These are phyloP conservation scores for Falco naumanni DNA, from an alignment of 2,797 vertebrate species.

Conservation along the genomic window DNA sequence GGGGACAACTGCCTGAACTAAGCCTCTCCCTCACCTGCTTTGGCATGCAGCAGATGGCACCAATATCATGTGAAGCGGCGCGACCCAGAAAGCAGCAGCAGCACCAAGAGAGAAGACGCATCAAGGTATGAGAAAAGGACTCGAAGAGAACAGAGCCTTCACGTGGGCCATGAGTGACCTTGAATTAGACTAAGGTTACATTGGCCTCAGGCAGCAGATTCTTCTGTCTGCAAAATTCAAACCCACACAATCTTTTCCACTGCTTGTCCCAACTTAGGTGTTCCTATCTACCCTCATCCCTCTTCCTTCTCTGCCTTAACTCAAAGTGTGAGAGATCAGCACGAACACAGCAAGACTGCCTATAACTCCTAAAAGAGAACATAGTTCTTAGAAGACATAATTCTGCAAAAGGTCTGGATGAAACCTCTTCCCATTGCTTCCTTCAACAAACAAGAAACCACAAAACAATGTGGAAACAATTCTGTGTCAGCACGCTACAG, in stretches of 20 bases:
- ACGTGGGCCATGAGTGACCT: rapidly evolving
- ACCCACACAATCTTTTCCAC: neutral
- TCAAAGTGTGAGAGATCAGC: neutral
- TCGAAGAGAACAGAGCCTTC: neutral
- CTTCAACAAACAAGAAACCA: neutral
- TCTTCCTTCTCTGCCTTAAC: neutral
- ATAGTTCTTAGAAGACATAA: neutral
- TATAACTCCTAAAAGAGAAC: neutral
- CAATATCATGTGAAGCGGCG: neutral
- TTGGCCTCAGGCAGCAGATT: neutral
- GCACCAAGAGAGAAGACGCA: neutral
- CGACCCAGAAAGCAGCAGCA: rapidly evolving
- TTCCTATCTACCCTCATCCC: neutral
- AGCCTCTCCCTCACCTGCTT: neutral
- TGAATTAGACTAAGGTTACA: neutral
- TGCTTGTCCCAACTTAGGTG: neutral
- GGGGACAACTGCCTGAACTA: neutral
- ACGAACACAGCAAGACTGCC: neutral
- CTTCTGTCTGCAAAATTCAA: neutral
- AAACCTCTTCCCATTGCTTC: neutral
- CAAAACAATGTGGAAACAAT: neutral
- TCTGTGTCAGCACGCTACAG: neutral
- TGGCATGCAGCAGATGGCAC: neutral
- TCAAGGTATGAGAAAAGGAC: neutral
- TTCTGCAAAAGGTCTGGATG: neutral